These are phyloP conservation scores for Onthophagus sagittarius DNA, from an alignment of 2,888 invertebrate genomes.

Conservation along the genomic window DNA sequence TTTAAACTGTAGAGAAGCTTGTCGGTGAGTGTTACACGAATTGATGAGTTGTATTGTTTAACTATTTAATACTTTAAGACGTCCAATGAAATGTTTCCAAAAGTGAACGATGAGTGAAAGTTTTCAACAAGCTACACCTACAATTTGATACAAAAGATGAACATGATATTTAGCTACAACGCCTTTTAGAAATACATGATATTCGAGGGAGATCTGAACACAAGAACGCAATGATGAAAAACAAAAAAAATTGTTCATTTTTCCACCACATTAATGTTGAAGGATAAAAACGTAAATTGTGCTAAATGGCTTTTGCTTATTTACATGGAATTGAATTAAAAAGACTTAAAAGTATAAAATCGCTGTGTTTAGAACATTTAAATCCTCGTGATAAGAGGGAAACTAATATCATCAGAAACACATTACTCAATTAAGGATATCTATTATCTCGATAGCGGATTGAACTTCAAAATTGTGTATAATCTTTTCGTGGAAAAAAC, in stretches of 20 bases:
- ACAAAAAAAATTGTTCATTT: neutral
- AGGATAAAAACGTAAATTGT: neutral
- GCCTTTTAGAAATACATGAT: conserved; percentile 5
- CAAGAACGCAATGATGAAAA: neutral
- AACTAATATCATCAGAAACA: neutral
- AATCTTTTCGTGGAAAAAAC: neutral
- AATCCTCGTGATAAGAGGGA: too few species aligned
- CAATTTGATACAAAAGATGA: neutral
- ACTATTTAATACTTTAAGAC: neutral
- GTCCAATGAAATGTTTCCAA: too few species aligned
- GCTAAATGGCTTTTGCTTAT: neutral
- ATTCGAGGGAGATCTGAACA: neutral
- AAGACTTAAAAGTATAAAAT: too few species aligned
- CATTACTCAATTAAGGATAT: neutral
- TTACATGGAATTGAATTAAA: too few species aligned
- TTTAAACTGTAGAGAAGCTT: too few species aligned
- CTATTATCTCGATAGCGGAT: neutral
- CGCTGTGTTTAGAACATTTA: too few species aligned
- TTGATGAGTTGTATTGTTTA: neutral
- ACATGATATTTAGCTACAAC: too few species aligned
- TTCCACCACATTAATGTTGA: neutral
- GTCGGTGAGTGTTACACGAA: neutral
- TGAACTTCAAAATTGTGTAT: neutral
- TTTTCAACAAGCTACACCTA: neutral
- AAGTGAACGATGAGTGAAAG: neutral